phyloP scores from a whole-genome alignment of 2,113 vertebrate genomes.

The Rhinichthys klamathensis region DNA sequence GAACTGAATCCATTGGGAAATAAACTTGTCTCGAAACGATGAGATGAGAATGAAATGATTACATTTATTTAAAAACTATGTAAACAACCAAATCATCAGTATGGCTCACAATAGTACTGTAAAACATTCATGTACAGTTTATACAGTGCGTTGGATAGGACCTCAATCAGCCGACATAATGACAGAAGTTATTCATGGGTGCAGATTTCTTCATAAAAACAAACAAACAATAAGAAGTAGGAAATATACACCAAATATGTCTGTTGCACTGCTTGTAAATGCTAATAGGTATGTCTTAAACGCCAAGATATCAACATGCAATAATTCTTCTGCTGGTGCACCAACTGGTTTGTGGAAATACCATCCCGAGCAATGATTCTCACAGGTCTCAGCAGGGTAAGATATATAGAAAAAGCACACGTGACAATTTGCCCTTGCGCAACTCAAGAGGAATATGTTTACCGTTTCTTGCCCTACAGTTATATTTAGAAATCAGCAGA shows the following conservation, averaged over 20 bases:
- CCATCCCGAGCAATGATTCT: not conserved
- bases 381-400: constrained; percentile 38
- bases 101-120: constrained; percentile 12
- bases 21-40: not conserved
- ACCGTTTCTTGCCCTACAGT: constrained; percentile 56
- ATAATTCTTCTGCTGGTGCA: not conserved
- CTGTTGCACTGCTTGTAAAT: not conserved
- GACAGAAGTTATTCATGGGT: not conserved
- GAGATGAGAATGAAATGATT: not conserved
- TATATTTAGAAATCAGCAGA: constrained; percentile 63
- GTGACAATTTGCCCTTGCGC: constrained; percentile 57
- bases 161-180: not conserved
- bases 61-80: not conserved
- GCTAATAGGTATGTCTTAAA: not conserved
- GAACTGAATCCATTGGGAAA: constrained; percentile 6
- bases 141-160: not conserved
- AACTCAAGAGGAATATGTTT: constrained; percentile 56
- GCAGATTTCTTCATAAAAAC: not conserved
- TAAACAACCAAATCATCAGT: constrained; percentile 19
- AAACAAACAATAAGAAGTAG: not conserved
- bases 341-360: not conserved
- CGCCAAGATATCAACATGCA: not conserved
- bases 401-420: constrained; percentile 55
- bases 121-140: not conserved
- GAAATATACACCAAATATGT: not conserved